Conservation (phyloP, 2,797 vertebrate genomes). For the Anguilla anguilla region DNA sequence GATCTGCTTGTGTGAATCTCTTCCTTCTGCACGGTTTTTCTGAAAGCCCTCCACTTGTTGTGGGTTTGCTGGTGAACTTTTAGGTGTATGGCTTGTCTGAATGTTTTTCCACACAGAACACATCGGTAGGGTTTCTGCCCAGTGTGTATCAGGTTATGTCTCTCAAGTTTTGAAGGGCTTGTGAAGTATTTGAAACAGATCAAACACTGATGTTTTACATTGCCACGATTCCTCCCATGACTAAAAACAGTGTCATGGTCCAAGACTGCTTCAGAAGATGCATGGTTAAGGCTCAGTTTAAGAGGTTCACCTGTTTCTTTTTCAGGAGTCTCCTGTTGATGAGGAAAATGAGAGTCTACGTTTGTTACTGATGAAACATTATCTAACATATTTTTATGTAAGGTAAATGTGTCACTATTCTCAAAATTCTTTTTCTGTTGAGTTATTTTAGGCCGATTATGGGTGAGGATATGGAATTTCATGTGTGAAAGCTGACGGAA, state of each 20-base stretch:
- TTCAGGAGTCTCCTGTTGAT: background rate
- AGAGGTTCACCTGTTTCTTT: background rate
- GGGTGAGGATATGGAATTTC: constrained; percentile 52
- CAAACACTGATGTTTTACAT: constrained; percentile 73
- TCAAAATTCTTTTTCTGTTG: background rate
- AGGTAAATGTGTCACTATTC: background rate
- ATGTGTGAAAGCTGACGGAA: constrained; percentile 74
- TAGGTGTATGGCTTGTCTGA: constrained; percentile 64
- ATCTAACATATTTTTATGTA: background rate
- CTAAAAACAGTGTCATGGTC: background rate
- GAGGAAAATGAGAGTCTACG: background rate
- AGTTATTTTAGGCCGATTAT: background rate
- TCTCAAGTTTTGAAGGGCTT: constrained; percentile 75
- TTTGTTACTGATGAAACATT: background rate
- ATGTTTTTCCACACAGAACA: constrained; percentile 73
- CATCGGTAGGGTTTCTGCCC: constrained; percentile 81
- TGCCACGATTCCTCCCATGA: constrained; percentile 34
- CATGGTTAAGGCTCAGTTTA: background rate
- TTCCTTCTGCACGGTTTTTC: constrained; percentile 17
- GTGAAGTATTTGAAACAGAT: constrained; percentile 77
- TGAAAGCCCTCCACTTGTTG: constrained; percentile 9
- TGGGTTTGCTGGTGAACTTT: constrained; percentile 40
- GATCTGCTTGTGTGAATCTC: constrained; percentile 14
- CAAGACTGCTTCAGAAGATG: background rate
- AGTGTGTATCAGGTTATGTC: constrained; percentile 80